Conservation (phyloP, 2,888 invertebrate species). For the Xylota segnis region DNA sequence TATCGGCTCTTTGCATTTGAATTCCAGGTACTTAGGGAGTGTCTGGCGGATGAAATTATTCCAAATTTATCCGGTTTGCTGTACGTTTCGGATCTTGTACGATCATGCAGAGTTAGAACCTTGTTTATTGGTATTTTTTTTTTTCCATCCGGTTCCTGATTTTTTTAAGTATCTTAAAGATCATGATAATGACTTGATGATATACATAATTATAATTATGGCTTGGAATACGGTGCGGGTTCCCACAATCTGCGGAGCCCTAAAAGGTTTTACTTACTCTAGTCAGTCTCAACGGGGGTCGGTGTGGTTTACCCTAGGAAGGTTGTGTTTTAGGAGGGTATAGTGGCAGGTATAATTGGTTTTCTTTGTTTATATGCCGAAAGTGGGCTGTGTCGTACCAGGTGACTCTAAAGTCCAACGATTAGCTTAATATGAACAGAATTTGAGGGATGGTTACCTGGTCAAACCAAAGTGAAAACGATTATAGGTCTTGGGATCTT, state of each 20-base stretch:
- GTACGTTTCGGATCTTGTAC: not conserved
- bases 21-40: not conserved
- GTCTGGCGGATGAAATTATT: not conserved
- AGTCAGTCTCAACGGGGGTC: too few relatives aligned
- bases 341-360: too few relatives aligned
- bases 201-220: not conserved
- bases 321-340: too few relatives aligned
- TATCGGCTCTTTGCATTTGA: not conserved
- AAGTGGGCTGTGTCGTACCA: too few relatives aligned
- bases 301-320: too few relatives aligned
- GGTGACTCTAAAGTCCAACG: too few relatives aligned
- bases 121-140: not conserved
- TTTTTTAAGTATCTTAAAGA: not conserved
- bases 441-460: too few relatives aligned
- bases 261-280: too few relatives aligned
- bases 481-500: too few relatives aligned
- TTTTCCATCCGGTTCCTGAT: not conserved
- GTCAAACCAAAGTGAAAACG: too few relatives aligned
- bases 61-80: slow-evolving; percentile 5
- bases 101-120: not conserved
- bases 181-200: not conserved
- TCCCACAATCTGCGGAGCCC: not conserved
- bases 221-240: not conserved
- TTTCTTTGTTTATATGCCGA: too few relatives aligned
- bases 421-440: too few relatives aligned